Evolutionary conservation across 1,140 invertebrate genomes (phyloP).

Genomic region (Drosophila carrolli): DNA sequence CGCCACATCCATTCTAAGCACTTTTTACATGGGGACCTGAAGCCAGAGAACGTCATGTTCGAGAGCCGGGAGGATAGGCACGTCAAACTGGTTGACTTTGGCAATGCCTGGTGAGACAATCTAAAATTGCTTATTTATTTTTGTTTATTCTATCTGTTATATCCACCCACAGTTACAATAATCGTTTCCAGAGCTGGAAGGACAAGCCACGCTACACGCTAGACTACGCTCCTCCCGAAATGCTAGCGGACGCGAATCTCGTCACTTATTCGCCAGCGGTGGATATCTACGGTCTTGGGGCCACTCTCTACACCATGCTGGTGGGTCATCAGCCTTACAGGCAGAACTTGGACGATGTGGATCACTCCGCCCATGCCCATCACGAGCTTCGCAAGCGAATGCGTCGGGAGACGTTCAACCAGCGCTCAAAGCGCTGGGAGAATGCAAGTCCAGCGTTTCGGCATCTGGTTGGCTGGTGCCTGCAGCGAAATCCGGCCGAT

Average conservation of each 20-base stretch:
- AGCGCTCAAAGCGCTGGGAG: slow-evolving; percentile 87
- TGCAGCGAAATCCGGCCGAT: slow-evolving; percentile 91
- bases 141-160: neutral
- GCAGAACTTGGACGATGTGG: slow-evolving; percentile 64
- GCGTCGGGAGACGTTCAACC: slow-evolving; percentile 60
- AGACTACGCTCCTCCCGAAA: slow-evolving; percentile 95
- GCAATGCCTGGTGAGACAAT: slow-evolving; percentile 88
- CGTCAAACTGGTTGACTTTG: slow-evolving; percentile 95
- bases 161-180: slow-evolving; percentile 86
- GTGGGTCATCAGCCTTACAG: slow-evolving; percentile 91
- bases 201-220: slow-evolving; percentile 95
- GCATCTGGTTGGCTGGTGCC: slow-evolving; percentile 89
- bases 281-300: slow-evolving; percentile 95
- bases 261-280: slow-evolving; percentile 93
- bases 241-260: slow-evolving; percentile 86
- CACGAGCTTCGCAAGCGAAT: slow-evolving; percentile 59
- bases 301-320: slow-evolving; percentile 94
- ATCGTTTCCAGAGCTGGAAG: slow-evolving; percentile 86
- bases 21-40: slow-evolving; percentile 95
- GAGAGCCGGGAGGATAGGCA: slow-evolving; percentile 86
- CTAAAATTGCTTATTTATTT: no score
- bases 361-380: slow-evolving; percentile 40
- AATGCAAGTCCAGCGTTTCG: slow-evolving; percentile 90
- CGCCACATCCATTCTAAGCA: slow-evolving; percentile 91
- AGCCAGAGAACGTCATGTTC: slow-evolving; percentile 95